These are phyloP conservation scores for Eutrigla gurnardus DNA, from an alignment of 2,797 vertebrate species.

Conservation along the genomic window DNA sequence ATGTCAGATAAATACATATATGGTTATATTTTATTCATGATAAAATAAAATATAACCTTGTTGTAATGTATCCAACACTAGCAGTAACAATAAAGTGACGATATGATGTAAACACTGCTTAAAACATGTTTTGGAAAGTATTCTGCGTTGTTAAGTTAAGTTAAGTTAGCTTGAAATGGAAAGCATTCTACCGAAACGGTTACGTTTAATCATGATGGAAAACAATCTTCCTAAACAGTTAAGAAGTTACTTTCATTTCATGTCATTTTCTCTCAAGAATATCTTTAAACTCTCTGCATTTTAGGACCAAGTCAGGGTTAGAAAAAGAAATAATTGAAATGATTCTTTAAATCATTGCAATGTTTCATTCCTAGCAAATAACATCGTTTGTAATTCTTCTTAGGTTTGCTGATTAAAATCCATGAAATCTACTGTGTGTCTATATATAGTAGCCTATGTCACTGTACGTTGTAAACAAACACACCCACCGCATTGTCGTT, in stretches of 20 bases:
- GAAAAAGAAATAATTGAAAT: background rate
- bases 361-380: background rate
- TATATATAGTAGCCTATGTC: background rate
- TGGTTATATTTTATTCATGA: background rate
- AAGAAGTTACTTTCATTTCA: too few species aligned
- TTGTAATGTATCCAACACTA: background rate
- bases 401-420: conserved; percentile 4
- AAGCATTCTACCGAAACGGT: too few species aligned
- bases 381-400: background rate
- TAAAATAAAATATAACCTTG: background rate
- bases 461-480: conserved; percentile 15
- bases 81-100: background rate
- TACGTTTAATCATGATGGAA: background rate
- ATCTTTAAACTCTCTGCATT: background rate
- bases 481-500: conserved; percentile 2
- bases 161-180: too few species aligned
- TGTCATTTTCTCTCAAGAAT: background rate
- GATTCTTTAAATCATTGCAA: too few species aligned
- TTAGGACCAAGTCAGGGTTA: background rate
- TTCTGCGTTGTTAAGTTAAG: too few species aligned
- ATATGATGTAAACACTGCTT: background rate
- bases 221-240: background rate
- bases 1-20: background rate
- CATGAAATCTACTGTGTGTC: background rate
- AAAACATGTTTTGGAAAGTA: too few species aligned